Base-by-base conservation (phyloP, 2,113 vertebrate genomes). In the Heptranchias perlo region DNA sequence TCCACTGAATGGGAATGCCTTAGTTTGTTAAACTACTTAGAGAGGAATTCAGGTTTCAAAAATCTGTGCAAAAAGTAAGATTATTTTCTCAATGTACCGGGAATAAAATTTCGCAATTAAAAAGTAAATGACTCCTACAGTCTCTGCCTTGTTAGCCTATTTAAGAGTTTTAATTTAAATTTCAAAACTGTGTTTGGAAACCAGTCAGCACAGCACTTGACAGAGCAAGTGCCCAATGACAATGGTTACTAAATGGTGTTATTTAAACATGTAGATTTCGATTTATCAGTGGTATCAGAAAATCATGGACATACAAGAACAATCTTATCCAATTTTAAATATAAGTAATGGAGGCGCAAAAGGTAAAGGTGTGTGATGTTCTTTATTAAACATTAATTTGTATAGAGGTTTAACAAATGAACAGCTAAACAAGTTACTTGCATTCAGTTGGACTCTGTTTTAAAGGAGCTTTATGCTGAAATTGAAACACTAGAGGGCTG, bases 391-490 rank as follows among this genome's bases (percentile, higher is more conserved):
- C 31, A 58, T 31, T 91, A 31, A 58, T 31, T 58, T 91, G 52
- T 58, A 35, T 28, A 10, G 52, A 54, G 49, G 10, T 95, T 73
- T 69, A 67, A 95, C 14, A 52, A 95, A 69, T 62, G 39, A 62
- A 62, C 58, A 95, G 65, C 44, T 31, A 73, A 73, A 69, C 28
- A 69, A 49, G 64, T 69, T 49, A 67, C 4, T 31, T 2, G 28
- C 23, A 95, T 95, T 95, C 64, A 49, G 47, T 35, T 91, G 49
- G 21, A n/a, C 94, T 49, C 31, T 44, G 21, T 52, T 89, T 67
- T 49, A 95, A 95, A 52, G 64, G 94, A 95, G 94, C 94, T 95
- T 95, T 73, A 95, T 95, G 65, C 92, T 67, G 13, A 44, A 67
- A 94, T 35, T 58, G 47, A 82, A 82, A 39, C 16, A 82, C 0